phyloP scores from a whole-genome alignment of 2,113 vertebrate genomes.

The Eulemur rufifrons region DNA sequence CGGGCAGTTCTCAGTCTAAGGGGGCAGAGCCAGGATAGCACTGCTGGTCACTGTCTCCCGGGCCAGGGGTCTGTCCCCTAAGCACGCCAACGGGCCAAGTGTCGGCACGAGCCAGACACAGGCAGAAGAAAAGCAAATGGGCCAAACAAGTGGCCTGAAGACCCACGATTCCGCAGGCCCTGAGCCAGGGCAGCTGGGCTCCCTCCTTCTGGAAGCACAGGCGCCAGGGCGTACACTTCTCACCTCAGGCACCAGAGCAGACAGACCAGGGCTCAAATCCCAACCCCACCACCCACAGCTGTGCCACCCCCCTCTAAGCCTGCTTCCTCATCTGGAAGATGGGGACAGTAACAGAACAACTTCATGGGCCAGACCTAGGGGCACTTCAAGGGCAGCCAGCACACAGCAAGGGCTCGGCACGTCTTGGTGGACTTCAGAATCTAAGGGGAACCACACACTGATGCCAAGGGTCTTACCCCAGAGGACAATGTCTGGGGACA shows the following conservation, averaged over 20 bases:
- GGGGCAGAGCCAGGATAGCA: not conserved
- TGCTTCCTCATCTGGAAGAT: not conserved
- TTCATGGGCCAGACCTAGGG: not conserved
- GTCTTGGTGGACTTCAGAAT: not conserved
- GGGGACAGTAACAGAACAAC: not conserved
- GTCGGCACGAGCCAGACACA: not conserved
- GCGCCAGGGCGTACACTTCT: too few species aligned
- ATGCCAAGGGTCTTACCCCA: not conserved
- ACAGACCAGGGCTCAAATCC: not conserved
- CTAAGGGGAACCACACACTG: not conserved
- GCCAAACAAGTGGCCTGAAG: not conserved
- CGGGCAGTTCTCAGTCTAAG: not conserved
- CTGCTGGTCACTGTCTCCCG: not conserved
- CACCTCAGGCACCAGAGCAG: not conserved
- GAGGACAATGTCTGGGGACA: not conserved
- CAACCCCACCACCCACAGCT: not conserved
- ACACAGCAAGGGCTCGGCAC: not conserved
- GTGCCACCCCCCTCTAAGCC: not conserved
- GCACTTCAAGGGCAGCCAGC: not conserved
- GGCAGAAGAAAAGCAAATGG: not conserved
- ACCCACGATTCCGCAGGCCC: not conserved
- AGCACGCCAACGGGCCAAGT: not conserved
- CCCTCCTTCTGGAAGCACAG: too few species aligned
- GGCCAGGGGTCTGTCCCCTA: not conserved
- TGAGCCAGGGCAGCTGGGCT: not conserved